A percentile compares a stretch with the other conserved stretches of the same genome.
These are phyloP conservation scores for Ceratitis capitata DNA, from an alignment of 1,140 invertebrate species.

Conservation along the genomic window DNA sequence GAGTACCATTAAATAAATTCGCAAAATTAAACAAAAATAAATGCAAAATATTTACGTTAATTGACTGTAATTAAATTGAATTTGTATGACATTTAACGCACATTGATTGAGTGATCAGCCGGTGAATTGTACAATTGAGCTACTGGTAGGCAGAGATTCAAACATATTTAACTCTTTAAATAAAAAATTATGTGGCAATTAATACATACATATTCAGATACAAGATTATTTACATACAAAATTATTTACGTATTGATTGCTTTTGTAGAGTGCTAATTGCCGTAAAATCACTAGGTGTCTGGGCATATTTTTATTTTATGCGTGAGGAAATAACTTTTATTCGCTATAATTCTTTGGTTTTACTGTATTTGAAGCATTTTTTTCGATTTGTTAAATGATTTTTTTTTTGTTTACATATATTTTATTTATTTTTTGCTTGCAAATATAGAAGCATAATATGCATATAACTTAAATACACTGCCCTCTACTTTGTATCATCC, in stretches of 20 bases:
- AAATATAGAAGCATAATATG: background rate
- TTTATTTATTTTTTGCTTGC: background rate
- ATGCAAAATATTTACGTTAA: constrained; percentile 24
- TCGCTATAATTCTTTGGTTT: no score
- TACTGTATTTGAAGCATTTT: background rate
- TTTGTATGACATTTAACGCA: background rate
- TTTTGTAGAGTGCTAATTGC: no score
- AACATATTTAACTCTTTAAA: no score
- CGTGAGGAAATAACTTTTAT: no score
- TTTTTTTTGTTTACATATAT: no score
- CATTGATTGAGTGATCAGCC: background rate
- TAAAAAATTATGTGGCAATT: no score
- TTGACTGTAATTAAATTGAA: constrained; percentile 20
- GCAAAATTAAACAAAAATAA: background rate
- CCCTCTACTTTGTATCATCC: background rate
- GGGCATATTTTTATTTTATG: no score
- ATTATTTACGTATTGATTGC: no score
- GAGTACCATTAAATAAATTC: background rate
- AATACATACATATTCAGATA: no score
- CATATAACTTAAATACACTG: background rate
- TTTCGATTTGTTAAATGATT: no score
- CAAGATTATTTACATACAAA: no score
- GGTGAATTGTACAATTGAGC: background rate
- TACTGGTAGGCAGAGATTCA: background rate
- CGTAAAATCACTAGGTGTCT: no score